phyloP scores from a whole-genome alignment of 2,888 invertebrate genomes.

The Petrolisthes cinctipes region DNA sequence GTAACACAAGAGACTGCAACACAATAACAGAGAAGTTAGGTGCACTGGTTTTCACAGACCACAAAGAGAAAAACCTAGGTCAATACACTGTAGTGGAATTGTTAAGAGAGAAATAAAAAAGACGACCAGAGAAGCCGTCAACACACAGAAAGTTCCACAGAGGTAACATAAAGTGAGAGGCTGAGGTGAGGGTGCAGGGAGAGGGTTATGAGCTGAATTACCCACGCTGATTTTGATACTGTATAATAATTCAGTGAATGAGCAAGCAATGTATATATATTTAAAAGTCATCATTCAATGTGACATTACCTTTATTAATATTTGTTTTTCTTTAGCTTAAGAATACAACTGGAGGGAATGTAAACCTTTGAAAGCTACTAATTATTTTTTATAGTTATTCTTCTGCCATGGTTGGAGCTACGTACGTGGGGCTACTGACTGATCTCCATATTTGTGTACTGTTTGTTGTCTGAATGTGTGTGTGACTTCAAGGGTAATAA shows the following conservation, averaged over 20 bases:
- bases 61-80: constrained; percentile 13
- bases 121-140: constrained; percentile 10
- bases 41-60: background rate
- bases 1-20: background rate
- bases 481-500: constrained; percentile 21
- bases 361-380: constrained; percentile 21
- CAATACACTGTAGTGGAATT: background rate
- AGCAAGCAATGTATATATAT: constrained; percentile 35
- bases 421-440: constrained; percentile 42
- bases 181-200: constrained; percentile 21
- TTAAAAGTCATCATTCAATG: background rate
- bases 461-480: constrained; percentile 18
- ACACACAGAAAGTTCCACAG: background rate
- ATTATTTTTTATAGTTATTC: background rate
- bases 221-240: constrained; percentile 37
- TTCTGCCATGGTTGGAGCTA: constrained; percentile 20
- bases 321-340: background rate
- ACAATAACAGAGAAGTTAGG: background rate
- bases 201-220: constrained; percentile 33
- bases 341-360: constrained; percentile 35
- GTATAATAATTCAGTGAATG: constrained; percentile 19
- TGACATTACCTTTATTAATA: background rate
- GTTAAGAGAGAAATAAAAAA: background rate
- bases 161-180: constrained; percentile 8
- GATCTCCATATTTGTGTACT: constrained; percentile 41